Evolutionary conservation across 2,888 invertebrate species (phyloP).

Genomic region (Chorisops tibialis): DNA sequence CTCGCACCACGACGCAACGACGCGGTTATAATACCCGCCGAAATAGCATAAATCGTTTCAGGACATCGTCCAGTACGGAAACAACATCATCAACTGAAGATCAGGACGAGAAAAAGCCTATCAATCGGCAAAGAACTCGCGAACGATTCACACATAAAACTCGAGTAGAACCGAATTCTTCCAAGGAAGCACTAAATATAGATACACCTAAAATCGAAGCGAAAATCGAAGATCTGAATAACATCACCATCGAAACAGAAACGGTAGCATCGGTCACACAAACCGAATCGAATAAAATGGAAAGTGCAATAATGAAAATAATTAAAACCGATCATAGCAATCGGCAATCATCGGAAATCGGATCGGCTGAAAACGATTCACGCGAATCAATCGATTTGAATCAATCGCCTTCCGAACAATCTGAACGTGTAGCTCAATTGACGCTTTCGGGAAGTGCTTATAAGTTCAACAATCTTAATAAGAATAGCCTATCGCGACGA

Average conservation of each 20-base stretch:
- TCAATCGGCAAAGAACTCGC: not conserved
- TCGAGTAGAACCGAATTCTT: not conserved
- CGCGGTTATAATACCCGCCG: not conserved
- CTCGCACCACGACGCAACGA: not conserved
- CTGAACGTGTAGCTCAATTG: slow-evolving; percentile 68
- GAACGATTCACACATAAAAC: slow-evolving; percentile 11
- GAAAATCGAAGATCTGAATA: slow-evolving; percentile 44
- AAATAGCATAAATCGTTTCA: not conserved
- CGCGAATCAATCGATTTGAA: slow-evolving; percentile 27
- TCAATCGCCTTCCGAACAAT: slow-evolving; percentile 56
- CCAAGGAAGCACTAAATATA: slow-evolving; percentile 8
- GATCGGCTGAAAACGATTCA: slow-evolving; percentile 32
- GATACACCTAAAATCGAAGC: slow-evolving; percentile 36
- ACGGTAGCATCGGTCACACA: slow-evolving; percentile 25
- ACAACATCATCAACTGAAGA: not conserved
- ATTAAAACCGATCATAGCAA: slow-evolving; percentile 42
- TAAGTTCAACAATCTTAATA: slow-evolving; percentile 65
- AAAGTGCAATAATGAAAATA: slow-evolving; percentile 59
- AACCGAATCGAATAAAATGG: slow-evolving; percentile 44
- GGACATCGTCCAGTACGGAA: not conserved
- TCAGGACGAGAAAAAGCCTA: not conserved
- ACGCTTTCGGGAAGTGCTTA: slow-evolving; percentile 71
- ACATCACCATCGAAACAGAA: slow-evolving; percentile 47
- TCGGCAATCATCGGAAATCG: slow-evolving; percentile 14
- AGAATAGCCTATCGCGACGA: slow-evolving; percentile 54